phyloP scores from a whole-genome alignment of 2,888 invertebrate species.

The Tipula confusa region DNA sequence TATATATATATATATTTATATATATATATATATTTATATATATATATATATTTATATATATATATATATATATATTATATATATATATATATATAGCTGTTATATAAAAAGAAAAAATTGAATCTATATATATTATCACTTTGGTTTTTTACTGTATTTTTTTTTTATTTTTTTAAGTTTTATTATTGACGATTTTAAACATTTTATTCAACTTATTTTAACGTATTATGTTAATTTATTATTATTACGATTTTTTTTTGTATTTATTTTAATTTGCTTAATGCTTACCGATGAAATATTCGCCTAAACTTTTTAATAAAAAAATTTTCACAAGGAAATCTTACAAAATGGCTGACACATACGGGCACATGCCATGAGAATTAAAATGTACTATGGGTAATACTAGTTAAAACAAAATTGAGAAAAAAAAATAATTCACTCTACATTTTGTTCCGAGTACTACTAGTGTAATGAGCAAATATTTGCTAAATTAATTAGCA shows the following conservation, averaged over 20 bases:
- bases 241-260: background rate
- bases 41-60: background rate
- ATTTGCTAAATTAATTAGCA: background rate
- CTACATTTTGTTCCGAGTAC: background rate
- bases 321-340: slow-evolving; percentile 59
- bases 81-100: background rate
- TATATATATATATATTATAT: background rate
- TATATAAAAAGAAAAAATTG: slow-evolving; percentile 4
- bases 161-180: slow-evolving; percentile 3
- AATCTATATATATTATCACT: slow-evolving; percentile 20
- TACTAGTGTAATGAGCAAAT: background rate
- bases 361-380: slow-evolving; percentile 61
- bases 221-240: background rate
- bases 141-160: background rate
- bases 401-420: background rate
- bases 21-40: background rate
- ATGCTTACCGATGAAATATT: slow-evolving; percentile 58
- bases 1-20: background rate
- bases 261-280: slow-evolving; percentile 31
- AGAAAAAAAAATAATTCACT: background rate
- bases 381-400: slow-evolving; percentile 41
- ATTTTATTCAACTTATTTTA: slow-evolving; percentile 27
- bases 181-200: background rate
- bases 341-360: slow-evolving; percentile 64
- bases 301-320: slow-evolving; percentile 51